Evolutionary conservation across 2,113 vertebrate genomes (phyloP), one percentile per base, ranked within the genome.

Genomic region (Polypterus bichir): DNA sequence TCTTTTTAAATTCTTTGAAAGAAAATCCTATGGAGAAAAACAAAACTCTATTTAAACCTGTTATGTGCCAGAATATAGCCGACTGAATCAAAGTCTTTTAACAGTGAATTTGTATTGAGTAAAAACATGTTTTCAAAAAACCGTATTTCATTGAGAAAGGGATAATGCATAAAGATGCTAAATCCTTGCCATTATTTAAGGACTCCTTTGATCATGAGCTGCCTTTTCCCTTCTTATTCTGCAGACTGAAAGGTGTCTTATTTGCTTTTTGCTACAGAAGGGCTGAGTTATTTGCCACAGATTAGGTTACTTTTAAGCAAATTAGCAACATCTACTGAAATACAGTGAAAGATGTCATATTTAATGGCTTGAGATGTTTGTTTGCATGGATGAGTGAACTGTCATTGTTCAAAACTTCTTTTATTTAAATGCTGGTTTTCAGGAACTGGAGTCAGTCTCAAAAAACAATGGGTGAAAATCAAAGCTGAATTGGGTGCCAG

Each of bases 251-350:
- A 69, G 76, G 80, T 76, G 68, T 71, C 52, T 69, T 53, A 74
- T 82, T 79, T 70, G 79, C 72, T 4, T 48, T 64, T 4, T 72
- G 75, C 77, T 80, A 77, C 77, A 77, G 68, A 78, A 75, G 76
- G 76, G 68, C 72, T 73, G 71, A 63, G 75, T 74, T 82, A 74
- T 83, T 82, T 79, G 74, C 77, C 68, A 74, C 78, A 79, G 80
- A 85, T 85, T 85, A 81, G 77, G 81, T 83, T 83, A 85, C 76
- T 81, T 83, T 78, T 79, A 82, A 83, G 70, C 64, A 73, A 73
- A 70, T 69, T 70, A 66, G 59, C 66, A 6, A 5, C 63, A 77
- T 75, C 69, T 68, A 70, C 56, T 79, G 72, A 46, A 44, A 27
- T 71, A 65, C 62, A 61, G 47, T 48, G 55, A 68, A 68, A 27